Base-by-base conservation (phyloP, 2,797 vertebrate genomes). In the Pseudomugil gertrudae region DNA sequence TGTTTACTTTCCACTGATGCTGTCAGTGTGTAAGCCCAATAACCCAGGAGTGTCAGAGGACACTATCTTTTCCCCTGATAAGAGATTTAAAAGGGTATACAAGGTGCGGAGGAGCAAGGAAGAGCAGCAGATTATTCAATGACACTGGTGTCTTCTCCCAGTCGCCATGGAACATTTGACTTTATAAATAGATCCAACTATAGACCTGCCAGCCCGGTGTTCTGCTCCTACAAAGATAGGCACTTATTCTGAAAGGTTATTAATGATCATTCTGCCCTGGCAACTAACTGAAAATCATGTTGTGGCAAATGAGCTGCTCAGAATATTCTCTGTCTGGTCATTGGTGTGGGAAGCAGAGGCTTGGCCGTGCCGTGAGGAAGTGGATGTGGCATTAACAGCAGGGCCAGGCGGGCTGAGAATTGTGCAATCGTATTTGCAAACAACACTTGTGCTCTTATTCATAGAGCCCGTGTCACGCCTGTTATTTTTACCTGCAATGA, bases 381-480 rank as follows among this genome's bases (percentile, higher is more conserved):
- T 79, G 76, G 80, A 83, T 64, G 84, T 79, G 88, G 89, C 77
- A 89, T 90, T 90, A 87, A 53, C 79, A 57, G 64, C 78, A 80
- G 83, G 87, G 86, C 84, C 83, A 35, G 84, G 74, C 71, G 84
- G 79, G 75, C 86, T 89, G 74, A 74, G 84, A 85, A 93, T 93
- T 94, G 93, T 90, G 90, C 91, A 94, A 93, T 94, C 90, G 78
- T 93, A 93, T 94, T 94, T 94, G 92, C 92, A 94, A 94, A 94
- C 92, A 93, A 88, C 91, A 92, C 90, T 92, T 90, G 92, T 67
- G 87, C 83, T 88, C 85, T 92, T 92, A 92, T 92, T 92, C 90
- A 72, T 85, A 89, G 92, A 84, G 80, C 68, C 74, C 53, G 35
- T 86, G 89, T 90, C 84, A 80, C 61, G 67, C 69, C 74, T 63